Evolutionary conservation across 2,797 vertebrate genomes (phyloP), one percentile per base, ranked within the genome.

Genomic region (Amblyraja radiata): DNA sequence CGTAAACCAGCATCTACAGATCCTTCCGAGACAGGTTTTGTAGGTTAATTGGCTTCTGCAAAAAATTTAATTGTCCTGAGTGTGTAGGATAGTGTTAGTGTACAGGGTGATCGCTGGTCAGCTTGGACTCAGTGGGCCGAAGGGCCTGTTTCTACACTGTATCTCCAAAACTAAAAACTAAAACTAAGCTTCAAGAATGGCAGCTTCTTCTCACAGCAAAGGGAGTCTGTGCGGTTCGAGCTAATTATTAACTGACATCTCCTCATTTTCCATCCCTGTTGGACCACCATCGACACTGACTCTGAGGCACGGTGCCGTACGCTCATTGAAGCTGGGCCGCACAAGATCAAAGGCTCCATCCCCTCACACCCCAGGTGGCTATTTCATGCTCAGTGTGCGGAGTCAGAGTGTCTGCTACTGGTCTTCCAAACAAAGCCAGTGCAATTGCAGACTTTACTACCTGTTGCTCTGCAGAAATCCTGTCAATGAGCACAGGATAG

Each of bases 361-460:
- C 39, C 25, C 68, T 92, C 2, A 11, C 71, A 46, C 71, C n/a
- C 71, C 90, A 92, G 90, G 90, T 68, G 90, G 90, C 39, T 71
- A 92, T 92, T 92, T 92, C 90, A 92, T 74, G 71, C 90, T 92
- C 90, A 46, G 90, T 92, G 25, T 39, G 39, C 76, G 90, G 90
- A 92, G 90, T 74, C 90, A 76, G 71, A 74, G 39, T 92, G 90
- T 92, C 90, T 92, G 90, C 90, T 39, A 54, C 71, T 28, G 58
- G 28, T 68, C 39, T 39, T 46, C 73, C 54, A 92, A 92, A 92
- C 71, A 92, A 92, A 74, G 90, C 90, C 90, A 74, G 6, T 58
- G 73, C 90, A 92, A 76, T 92, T 92, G 71, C 90, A 76, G 90
- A 92, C 76, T 92, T 92, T 92, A 92, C 90, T 92, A 92, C 90